Conservation (phyloP, 2,113 vertebrate genomes). For the Oreamnos americanus region DNA sequence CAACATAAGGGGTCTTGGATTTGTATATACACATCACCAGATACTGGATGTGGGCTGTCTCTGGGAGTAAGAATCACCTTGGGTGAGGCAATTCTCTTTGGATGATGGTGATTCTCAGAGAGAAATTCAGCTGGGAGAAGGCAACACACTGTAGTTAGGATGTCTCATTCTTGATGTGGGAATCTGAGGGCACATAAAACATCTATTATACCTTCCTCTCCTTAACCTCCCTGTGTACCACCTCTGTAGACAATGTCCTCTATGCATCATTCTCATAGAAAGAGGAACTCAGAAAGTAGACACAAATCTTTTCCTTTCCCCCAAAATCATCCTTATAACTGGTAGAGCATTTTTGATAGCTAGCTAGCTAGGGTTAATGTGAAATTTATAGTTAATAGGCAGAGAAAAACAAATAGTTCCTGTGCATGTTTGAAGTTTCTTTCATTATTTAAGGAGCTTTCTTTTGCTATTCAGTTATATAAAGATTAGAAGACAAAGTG, state of each 20-base stretch:
- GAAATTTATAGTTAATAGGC: background rate
- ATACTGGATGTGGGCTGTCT: background rate
- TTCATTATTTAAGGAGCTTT: slow-evolving; percentile 52
- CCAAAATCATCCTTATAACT: background rate
- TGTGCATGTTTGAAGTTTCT: slow-evolving; percentile 44
- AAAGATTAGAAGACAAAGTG: slow-evolving; percentile 57
- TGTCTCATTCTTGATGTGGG: background rate
- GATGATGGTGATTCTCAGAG: background rate
- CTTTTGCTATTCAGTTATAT: slow-evolving; percentile 48
- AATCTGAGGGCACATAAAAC: background rate
- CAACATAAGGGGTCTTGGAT: background rate
- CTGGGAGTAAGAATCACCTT: background rate
- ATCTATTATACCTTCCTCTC: background rate
- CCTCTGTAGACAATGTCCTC: background rate
- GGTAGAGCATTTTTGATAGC: background rate
- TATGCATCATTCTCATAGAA: background rate
- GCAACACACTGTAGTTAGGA: background rate
- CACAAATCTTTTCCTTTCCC: background rate
- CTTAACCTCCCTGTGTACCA: fast-evolving
- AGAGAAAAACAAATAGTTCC: slow-evolving; percentile 34
- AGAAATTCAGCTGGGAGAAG: background rate
- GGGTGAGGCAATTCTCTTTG: background rate
- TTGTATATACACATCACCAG: background rate
- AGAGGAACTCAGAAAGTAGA: background rate
- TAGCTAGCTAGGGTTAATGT: slow-evolving; percentile 29